phyloP scores from a whole-genome alignment of 2,113 vertebrate genomes.

The Alosa alosa region DNA sequence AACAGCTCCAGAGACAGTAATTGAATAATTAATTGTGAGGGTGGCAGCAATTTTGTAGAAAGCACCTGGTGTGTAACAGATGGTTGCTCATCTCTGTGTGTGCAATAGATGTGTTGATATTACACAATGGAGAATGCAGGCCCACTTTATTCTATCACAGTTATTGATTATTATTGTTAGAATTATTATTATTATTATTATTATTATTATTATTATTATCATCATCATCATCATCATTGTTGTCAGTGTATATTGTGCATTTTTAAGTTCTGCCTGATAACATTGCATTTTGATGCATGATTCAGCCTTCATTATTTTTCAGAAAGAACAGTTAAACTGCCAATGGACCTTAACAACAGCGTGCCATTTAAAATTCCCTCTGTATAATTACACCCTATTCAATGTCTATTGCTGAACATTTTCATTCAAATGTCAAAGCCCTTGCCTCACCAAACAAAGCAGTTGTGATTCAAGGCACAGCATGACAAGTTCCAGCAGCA shows the following conservation, averaged over 20 bases:
- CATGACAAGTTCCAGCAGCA: not conserved
- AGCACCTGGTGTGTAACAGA: slow-evolving; percentile 19
- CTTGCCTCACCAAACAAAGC: not conserved
- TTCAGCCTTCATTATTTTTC: not conserved
- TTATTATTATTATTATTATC: not conserved
- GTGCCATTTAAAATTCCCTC: slow-evolving; percentile 8
- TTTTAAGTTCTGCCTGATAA: not conserved
- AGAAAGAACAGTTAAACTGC: not conserved
- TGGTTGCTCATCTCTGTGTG: not conserved
- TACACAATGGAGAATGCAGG: not conserved
- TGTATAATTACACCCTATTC: slow-evolving; percentile 2
- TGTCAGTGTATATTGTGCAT: too few species aligned
- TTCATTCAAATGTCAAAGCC: slow-evolving; percentile 22
- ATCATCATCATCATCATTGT: not conserved
- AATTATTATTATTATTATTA: not conserved
- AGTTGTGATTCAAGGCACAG: slow-evolving; percentile 17
- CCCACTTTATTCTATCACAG: not conserved
- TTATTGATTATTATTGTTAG: not conserved
- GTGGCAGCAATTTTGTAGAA: slow-evolving; percentile 1
- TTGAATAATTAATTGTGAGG: slow-evolving; percentile 20
- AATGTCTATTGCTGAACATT: not conserved
- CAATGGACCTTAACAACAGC: slow-evolving; percentile 2
- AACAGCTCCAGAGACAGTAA: slow-evolving; percentile 6
- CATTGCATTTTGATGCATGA: not conserved
- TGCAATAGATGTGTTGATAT: not conserved